Evolutionary conservation across 2,888 invertebrate genomes (phyloP), one percentile per base, ranked within the genome.

Genomic region (Nephrotoma flavescens): DNA sequence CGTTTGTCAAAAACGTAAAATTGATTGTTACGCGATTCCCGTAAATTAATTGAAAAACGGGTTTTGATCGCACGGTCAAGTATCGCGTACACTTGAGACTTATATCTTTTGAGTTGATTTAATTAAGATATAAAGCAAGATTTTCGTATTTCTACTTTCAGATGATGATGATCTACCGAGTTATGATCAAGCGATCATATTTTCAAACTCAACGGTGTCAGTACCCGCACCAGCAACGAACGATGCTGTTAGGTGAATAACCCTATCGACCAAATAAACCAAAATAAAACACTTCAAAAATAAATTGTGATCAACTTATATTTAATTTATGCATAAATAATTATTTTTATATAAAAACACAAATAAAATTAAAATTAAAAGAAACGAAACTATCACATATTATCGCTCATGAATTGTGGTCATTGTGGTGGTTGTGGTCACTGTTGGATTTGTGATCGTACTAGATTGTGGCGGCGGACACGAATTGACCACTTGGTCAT

Each of bases 141-240:
- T 47, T 47, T 47, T 47, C 12, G 0, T 84, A n/a, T 84, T n/a
- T 84, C 0, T 31, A 31, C 6, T 84, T 84, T 42, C 42, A 84
- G 84, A 84, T 84, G 84, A 84, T n/a, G 84, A 84, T 6, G 84
- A 42, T 84, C 15, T 84, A 84, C 84, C 84, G 42, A 84, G n/a
- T 12, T 84, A 84, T 42, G 84, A 84, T 42, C 42, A 84, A 42
- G 84, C 84, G 15, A 42, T 84, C n/a, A n/a, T 84, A 42, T 42
- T 12, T 42, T 84, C 84, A 42, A 84, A 84, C 42, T 41, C 5
- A 42, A 6, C 42, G 84, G 6, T 15, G 84, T 2, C 31, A 31
- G 31, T 71, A 71, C 71, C 71, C 31, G 9, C 31, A 15, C 15
- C 52, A 57, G 15, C 15, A 19, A 15, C 15, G 52, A 57, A 15